These are phyloP conservation scores for Anabacerthia variegaticeps DNA, from an alignment of 2,797 vertebrate species.

Conservation along the genomic window DNA sequence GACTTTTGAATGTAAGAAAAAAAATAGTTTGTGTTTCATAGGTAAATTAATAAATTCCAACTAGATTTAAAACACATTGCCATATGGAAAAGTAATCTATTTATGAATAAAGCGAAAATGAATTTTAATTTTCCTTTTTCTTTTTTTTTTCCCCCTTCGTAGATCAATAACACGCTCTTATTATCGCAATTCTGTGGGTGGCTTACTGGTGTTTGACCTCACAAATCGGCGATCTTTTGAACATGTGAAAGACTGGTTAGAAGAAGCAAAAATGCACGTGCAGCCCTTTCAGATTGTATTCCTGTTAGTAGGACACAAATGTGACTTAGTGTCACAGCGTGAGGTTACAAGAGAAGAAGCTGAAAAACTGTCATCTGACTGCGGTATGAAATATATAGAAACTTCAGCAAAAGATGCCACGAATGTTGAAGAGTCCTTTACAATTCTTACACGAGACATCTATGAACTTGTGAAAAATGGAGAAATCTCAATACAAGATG, in stretches of 20 bases:
- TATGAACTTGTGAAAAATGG: conserved; percentile 83
- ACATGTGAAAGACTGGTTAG: conserved; percentile 81
- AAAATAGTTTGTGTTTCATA: not conserved
- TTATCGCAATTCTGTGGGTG: conserved; percentile 83
- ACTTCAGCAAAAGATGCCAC: conserved; percentile 82
- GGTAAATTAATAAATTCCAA: not conserved
- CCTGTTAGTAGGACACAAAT: conserved; percentile 82
- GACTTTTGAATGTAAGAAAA: not conserved
- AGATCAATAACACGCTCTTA: conserved; percentile 85
- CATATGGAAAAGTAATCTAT: not conserved
- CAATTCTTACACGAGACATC: conserved; percentile 80
- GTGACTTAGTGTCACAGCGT: conserved; percentile 77
- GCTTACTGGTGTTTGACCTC: conserved; percentile 82
- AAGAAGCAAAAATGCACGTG: conserved; percentile 80
- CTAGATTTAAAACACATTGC: not conserved
- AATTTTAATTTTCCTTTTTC: not conserved
- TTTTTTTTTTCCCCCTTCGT: not conserved
- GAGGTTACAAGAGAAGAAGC: conserved; percentile 82
- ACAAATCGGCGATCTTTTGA: conserved; percentile 82
- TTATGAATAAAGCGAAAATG: not conserved
- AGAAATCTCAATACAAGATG: conserved; percentile 81
- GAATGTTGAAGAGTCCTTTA: conserved; percentile 83
- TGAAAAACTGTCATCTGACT: conserved; percentile 78
- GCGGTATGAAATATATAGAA: conserved; percentile 83
- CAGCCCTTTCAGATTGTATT: conserved; percentile 82